Conservation (phyloP, 2,113 vertebrate genomes). For the Taurulus bubalis region DNA sequence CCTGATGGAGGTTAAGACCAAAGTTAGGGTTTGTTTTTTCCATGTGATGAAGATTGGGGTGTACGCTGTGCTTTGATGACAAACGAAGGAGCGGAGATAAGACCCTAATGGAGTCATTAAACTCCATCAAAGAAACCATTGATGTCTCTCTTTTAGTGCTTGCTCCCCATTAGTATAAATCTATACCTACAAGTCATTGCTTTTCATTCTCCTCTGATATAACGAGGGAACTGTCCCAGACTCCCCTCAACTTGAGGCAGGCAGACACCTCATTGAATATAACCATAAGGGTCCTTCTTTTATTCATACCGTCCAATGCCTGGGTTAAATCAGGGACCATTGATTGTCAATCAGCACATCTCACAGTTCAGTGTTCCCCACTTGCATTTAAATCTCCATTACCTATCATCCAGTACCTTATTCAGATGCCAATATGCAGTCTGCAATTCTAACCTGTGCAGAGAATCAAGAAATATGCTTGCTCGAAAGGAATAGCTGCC, state of each 20-base stretch:
- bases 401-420: slow-evolving; percentile 42
- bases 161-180: slow-evolving; percentile 65
- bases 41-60: slow-evolving; percentile 40
- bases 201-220: slow-evolving; percentile 50
- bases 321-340: slow-evolving; percentile 69
- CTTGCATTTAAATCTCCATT: slow-evolving; percentile 65
- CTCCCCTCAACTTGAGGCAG: slow-evolving; percentile 36
- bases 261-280: slow-evolving; percentile 54
- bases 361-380: slow-evolving; percentile 54
- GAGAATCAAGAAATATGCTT: slow-evolving; percentile 21
- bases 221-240: slow-evolving; percentile 27
- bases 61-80: slow-evolving; percentile 50
- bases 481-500: neutral
- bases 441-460: slow-evolving; percentile 25
- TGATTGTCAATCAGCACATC: slow-evolving; percentile 79
- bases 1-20: slow-evolving; percentile 11
- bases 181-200: slow-evolving; percentile 57
- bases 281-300: slow-evolving; percentile 54
- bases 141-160: slow-evolving; percentile 54
- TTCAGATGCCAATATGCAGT: slow-evolving; percentile 46
- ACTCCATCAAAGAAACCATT: slow-evolving; percentile 61
- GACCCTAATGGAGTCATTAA: slow-evolving; percentile 72
- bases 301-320: slow-evolving; percentile 67
- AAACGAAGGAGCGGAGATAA: slow-evolving; percentile 50
- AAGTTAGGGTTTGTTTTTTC: slow-evolving; percentile 34